Base-by-base conservation (phyloP, 2,113 vertebrate species). In the Gallinago jamesoni region DNA sequence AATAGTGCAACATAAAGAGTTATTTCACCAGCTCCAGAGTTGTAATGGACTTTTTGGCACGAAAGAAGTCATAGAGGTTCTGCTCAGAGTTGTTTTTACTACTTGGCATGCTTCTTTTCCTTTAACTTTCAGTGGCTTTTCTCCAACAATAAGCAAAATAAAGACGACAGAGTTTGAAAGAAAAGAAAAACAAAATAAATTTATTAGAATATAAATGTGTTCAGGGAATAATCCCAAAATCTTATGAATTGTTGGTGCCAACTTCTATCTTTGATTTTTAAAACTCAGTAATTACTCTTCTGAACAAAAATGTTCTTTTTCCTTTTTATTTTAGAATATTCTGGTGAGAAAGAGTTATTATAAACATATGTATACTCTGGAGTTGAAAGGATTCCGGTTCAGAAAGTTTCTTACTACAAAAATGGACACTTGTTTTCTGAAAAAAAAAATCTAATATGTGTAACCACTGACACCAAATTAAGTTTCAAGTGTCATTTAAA, bases 41-140 rank as follows among this genome's bases (percentile, higher is more conserved):
- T 85, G 35, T 91, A 89, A 79, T 87, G 89, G 93, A 85, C 57
- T 76, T 89, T 66, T 31, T 93, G 90, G 90, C 85, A 83, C 23
- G 28, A 69, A 86, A 83, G 33, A 22, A 60, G 15, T 30, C 48
- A 63, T 22, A 64, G 69, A 56, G 30, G 62, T 72, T 94, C 82
- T 94, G 67, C 64, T 95, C 74, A 72, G 87, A 57, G 77, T 50
- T 82, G 28, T 1, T 90, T 94, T 95, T 93, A 91, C 27, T 57
- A 31, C 48, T 73, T 92, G 88, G 67, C 31, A 23, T 53, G 25
- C 14, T 90, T 33, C 79, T 96, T 87, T 72, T 90, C 35, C 79
- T 96, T 87, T 72, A 79, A 53, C 30, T 85, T 85, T 43, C 7
- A 69, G 70, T 60, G 87, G n/a, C 8, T 82, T 81, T 68, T 63